Conservation (phyloP, 2,888 invertebrate species). For the Nymphalis urticae region DNA sequence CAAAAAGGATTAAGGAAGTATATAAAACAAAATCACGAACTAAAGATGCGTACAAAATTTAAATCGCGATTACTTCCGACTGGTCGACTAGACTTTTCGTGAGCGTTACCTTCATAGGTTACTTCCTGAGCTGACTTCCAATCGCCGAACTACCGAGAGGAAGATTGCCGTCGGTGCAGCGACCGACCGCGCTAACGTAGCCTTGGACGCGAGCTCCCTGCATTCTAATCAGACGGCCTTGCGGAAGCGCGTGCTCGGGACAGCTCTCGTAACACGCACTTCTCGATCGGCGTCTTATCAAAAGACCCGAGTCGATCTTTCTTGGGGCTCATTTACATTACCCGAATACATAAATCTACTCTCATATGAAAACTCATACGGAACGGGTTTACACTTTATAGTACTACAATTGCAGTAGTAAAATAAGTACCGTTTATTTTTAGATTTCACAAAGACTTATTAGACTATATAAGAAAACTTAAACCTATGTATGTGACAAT, state of each 20-base stretch:
- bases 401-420: not conserved
- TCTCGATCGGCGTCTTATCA: constrained; percentile 58
- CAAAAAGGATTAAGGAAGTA: constrained; percentile 59
- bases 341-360: not conserved
- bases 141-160: constrained; percentile 66
- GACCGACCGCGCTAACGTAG: constrained; percentile 72
- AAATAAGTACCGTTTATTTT: constrained; percentile 6
- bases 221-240: constrained; percentile 80
- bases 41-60: constrained; percentile 69
- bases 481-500: not conserved
- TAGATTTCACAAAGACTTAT: not conserved
- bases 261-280: constrained; percentile 67
- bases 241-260: constrained; percentile 76
- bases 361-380: not conserved
- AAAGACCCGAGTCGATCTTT: constrained; percentile 44
- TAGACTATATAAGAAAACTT: constrained; percentile 10
- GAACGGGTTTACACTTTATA: not conserved
- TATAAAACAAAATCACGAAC: constrained; percentile 53
- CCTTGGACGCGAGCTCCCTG: constrained; percentile 80
- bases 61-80: constrained; percentile 77
- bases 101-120: constrained; percentile 69
- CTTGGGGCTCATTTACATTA: constrained; percentile 12
- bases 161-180: constrained; percentile 74
- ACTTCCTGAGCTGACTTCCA: constrained; percentile 73
- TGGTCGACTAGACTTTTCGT: constrained; percentile 59